Percentiles rank a stretch among this genome's conserved stretches.
Conservation (phyloP, 2,888 invertebrate species). For the Epirrhoe tristata region DNA sequence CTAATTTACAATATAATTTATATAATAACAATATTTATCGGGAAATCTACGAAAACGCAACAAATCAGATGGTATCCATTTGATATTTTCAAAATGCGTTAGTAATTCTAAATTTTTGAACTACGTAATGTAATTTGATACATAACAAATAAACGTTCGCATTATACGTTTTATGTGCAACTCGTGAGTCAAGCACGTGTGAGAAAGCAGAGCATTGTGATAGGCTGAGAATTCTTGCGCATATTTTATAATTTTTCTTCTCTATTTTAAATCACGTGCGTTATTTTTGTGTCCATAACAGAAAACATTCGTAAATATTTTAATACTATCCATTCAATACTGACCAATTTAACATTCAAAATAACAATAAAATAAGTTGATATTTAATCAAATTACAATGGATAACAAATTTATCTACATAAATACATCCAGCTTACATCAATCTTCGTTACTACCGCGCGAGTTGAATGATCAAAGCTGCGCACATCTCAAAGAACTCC, state of each 20-base stretch:
- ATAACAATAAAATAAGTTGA: neutral
- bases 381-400: too few species aligned
- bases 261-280: neutral
- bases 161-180: neutral
- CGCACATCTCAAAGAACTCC: constrained; percentile 99
- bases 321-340: neutral
- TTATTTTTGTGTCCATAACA: too few species aligned
- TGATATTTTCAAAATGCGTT: too few species aligned
- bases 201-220: neutral
- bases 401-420: too few species aligned
- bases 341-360: neutral
- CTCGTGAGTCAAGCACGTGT: neutral
- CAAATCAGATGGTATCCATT: neutral
- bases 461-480: constrained; percentile 98
- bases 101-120: too few species aligned
- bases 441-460: constrained; percentile 80
- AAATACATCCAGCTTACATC: neutral
- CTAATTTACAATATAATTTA: constrained; percentile 9
- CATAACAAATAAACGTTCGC: too few species aligned
- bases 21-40: constrained; percentile 83
- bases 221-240: too few species aligned
- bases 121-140: too few species aligned
- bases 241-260: too few species aligned
- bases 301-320: neutral
- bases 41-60: neutral